Evolutionary conservation across 2,113 vertebrate genomes (phyloP), one percentile per base, ranked within the genome.

Genomic region (Pollachius pollachius): DNA sequence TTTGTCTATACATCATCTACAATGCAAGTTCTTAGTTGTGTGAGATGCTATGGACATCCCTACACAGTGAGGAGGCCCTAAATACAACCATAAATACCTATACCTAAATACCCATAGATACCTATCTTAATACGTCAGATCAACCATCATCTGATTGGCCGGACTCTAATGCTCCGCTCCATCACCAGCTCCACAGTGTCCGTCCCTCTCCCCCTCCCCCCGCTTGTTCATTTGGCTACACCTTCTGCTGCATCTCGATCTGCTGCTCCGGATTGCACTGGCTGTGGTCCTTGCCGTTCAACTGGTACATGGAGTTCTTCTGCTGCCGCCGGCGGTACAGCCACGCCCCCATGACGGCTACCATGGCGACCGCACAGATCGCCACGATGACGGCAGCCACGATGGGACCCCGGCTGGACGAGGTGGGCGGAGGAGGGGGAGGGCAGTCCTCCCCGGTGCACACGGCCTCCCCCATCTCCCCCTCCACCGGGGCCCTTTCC

Each of bases 211-310:
- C 66, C 52, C 72, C 16, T 60, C 52, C 61, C 15, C 74, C 52
- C 73, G 30, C 6, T 34, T 34, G 6, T 34, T 61, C 2, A 0
- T 34, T 60, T 62, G 74, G 11, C 75, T 89, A 93, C 70, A 93
- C 92, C 71, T 93, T 93, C 75, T 96, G 97, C 83, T 97, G 95
- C 93, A 99, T 96, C 89, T 99, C 97, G 0, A 99, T 97, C 74
- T 97, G 95, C 85, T 99, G 96, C 58, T 91, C 92, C 52, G 94
- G 94, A 70, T 90, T 91, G 54, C 64, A 84, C 71, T 78, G 85
- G 70, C 87, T 85, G 57, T 93, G 94, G 74, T 93, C 92, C 73
- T 94, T 95, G 25, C 95, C 96, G 0, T 97, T 97, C 80, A 98
- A 90, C 87, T 96, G 94, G 74, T 97, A 99, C 67, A 96, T 85